phyloP scores from a whole-genome alignment of 2,113 vertebrate genomes.

The Motacilla tschutschensis region DNA sequence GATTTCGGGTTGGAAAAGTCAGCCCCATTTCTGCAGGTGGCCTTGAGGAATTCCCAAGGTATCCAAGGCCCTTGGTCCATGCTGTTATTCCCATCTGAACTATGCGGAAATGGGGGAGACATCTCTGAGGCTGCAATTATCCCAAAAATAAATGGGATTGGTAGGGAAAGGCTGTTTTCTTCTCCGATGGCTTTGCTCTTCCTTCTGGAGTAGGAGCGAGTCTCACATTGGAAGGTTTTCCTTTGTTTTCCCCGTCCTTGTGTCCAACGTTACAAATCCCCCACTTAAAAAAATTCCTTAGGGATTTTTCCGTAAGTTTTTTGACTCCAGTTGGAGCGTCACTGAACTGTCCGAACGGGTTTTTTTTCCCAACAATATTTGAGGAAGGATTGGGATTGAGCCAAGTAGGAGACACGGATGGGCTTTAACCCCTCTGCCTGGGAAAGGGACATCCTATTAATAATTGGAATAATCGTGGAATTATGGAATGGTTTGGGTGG shows the following conservation, averaged over 20 bases:
- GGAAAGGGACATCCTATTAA: fast-evolving
- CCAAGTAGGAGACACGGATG: background rate
- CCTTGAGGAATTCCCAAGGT: background rate
- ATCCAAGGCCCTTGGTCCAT: background rate
- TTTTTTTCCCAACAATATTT: background rate
- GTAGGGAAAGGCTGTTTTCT: background rate
- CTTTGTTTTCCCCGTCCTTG: fast-evolving
- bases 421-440: background rate
- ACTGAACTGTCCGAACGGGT: fast-evolving
- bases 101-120: fast-evolving
- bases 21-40: fast-evolving
- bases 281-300: fast-evolving
- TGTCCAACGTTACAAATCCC: background rate
- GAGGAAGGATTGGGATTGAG: background rate
- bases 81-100: background rate
- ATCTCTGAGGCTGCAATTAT: no score
- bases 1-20: fast-evolving
- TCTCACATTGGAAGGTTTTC: fast-evolving
- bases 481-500: background rate
- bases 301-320: background rate
- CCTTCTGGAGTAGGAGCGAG: background rate
- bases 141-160: fast-evolving
- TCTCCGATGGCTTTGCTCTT: fast-evolving
- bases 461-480: background rate
- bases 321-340: fast-evolving